phyloP scores from a whole-genome alignment of 2,113 vertebrate species.

The Eulacestoma nigropectus region DNA sequence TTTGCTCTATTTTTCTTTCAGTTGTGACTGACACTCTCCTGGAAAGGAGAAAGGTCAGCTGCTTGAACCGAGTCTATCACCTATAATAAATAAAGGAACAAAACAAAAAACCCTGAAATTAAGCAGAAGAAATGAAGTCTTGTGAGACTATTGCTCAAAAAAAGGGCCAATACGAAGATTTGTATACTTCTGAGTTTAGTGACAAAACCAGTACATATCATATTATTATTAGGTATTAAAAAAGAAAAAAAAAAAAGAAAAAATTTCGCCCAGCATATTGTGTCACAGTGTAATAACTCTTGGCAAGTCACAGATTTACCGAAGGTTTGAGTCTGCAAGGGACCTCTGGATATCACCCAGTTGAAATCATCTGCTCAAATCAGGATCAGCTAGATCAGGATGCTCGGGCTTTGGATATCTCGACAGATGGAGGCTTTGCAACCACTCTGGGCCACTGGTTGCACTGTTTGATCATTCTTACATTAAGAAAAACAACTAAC shows the following conservation, averaged over 20 bases:
- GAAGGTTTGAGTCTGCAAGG: neutral
- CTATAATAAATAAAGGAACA: neutral
- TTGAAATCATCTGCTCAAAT: neutral
- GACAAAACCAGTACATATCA: neutral
- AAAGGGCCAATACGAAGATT: neutral
- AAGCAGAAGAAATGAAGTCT: neutral
- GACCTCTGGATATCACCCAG: neutral
- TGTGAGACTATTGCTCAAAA: neutral
- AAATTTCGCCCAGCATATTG: neutral
- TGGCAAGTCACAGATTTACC: neutral
- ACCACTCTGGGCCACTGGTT: accelerated
- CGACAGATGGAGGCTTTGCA: neutral
- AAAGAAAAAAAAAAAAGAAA: neutral
- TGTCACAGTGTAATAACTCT: neutral
- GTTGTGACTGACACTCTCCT: neutral
- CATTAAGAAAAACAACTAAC: neutral
- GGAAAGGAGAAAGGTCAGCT: neutral
- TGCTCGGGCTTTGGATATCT: neutral
- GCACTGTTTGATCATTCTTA: neutral
- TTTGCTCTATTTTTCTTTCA: neutral
- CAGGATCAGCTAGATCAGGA: neutral
- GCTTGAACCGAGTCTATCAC: neutral
- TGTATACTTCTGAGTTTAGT: neutral
- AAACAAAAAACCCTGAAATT: neutral
- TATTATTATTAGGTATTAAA: neutral